phyloP scores from a whole-genome alignment of 2,888 invertebrate species.

The Thecocarcelia acutangulata region DNA sequence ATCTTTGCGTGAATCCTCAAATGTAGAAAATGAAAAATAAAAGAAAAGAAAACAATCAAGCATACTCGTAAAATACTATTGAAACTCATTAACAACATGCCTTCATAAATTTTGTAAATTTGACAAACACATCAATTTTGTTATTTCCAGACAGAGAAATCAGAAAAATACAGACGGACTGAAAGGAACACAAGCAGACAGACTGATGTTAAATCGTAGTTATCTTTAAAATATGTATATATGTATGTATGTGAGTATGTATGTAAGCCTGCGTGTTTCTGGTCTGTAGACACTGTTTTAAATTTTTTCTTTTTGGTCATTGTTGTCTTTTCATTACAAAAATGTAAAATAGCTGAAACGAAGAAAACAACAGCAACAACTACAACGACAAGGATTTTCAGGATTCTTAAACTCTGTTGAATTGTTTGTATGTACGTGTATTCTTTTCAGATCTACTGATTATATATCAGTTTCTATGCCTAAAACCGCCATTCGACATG shows the following conservation, averaged over 20 bases:
- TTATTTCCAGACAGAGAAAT: constrained; percentile 12
- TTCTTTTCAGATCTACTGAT: constrained; percentile 34
- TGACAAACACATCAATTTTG: constrained; percentile 60
- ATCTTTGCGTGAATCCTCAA: constrained; percentile 2
- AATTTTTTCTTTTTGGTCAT: too few relatives aligned
- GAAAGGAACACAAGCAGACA: background rate
- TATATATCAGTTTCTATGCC: constrained; percentile 17
- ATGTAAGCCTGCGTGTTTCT: too few relatives aligned
- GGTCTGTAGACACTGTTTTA: too few relatives aligned
- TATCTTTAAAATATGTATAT: background rate
- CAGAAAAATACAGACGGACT: background rate
- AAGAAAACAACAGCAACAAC: constrained; percentile 7
- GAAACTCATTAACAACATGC: constrained; percentile 62
- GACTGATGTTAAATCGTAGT: background rate
- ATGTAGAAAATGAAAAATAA: constrained; percentile 4
- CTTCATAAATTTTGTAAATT: constrained; percentile 66
- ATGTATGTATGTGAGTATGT: too few relatives aligned
- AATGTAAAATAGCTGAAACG: too few relatives aligned
- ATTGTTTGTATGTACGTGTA: constrained; percentile 3
- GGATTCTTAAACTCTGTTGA: constrained; percentile 20
- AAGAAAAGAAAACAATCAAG: background rate
- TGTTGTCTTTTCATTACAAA: too few relatives aligned
- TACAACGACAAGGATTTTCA: constrained; percentile 33
- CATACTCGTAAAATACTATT: constrained; percentile 28
- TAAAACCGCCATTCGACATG: constrained; percentile 35